phyloP scores from a whole-genome alignment of 2,888 invertebrate genomes.

The Neuroscelio doddi region DNA sequence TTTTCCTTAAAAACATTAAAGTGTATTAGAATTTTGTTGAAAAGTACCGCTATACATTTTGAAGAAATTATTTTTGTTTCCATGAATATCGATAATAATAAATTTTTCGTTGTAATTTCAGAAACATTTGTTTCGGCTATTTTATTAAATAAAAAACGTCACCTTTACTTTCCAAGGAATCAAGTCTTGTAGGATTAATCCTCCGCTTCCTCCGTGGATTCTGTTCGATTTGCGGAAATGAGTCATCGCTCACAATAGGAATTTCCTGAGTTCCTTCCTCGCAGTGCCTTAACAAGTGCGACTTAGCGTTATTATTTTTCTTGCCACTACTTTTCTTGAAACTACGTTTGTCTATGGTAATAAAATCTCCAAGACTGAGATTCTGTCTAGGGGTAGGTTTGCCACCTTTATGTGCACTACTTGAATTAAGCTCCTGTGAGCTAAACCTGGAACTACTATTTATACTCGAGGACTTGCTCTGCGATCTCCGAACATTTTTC shows the following conservation, averaged over 20 bases:
- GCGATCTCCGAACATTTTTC: conserved; percentile 23
- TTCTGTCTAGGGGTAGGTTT: conserved; percentile 47
- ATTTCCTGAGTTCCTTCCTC: conserved; percentile 14
- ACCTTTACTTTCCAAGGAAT: conserved; percentile 52
- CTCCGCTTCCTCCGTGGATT: conserved; percentile 49
- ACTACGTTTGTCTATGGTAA: conserved; percentile 41
- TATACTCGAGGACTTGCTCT: conserved; percentile 22
- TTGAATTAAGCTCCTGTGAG: conserved; percentile 36
- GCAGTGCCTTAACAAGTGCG: conserved; percentile 20
- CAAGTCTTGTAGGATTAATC: conserved; percentile 60
- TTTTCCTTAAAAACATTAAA: no score
- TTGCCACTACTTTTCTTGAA: conserved; percentile 47
- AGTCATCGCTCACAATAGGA: conserved; percentile 29
- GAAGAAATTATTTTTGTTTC: no score
- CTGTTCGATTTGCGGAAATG: conserved; percentile 38
- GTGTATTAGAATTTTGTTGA: no score
- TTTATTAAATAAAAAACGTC: conserved; percentile 12
- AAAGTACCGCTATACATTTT: no score
- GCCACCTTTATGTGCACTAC: conserved; percentile 44
- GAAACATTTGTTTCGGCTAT: no score
- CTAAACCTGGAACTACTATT: conserved; percentile 19
- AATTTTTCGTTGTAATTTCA: no score
- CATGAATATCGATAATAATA: no score
- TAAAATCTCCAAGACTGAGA: conserved; percentile 56
- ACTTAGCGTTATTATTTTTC: conserved; percentile 20